phyloP scores from a whole-genome alignment of 30 jellyfish, hydroid and myxozoan species.

The Haliclystus octoradiatus region DNA sequence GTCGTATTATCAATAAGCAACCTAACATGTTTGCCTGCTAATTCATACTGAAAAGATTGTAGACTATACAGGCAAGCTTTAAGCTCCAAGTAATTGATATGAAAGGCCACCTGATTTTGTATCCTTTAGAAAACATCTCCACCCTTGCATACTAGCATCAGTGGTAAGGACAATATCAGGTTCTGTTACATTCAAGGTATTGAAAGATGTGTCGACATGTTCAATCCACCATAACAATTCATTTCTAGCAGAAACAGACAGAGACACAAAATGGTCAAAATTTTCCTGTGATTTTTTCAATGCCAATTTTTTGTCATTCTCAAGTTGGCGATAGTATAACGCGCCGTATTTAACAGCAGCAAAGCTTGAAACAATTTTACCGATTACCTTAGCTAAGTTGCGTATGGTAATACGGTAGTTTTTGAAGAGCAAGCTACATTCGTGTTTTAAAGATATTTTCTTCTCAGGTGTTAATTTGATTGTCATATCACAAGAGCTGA shows the following conservation, averaged over 20 bases:
- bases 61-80: slow-evolving; percentile 9
- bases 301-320: slow-evolving; percentile 12
- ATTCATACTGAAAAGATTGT: background rate
- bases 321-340: slow-evolving; percentile 22
- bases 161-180: slow-evolving; percentile 9
- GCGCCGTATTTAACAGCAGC: slow-evolving; percentile 34
- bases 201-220: background rate
- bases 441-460: slow-evolving; percentile 3
- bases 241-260: slow-evolving; percentile 3
- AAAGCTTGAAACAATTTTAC: slow-evolving; percentile 13
- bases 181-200: slow-evolving; percentile 5
- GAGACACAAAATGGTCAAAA: slow-evolving; percentile 9
- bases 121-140: slow-evolving; percentile 54
- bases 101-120: background rate
- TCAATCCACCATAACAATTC: slow-evolving; percentile 28
- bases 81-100: slow-evolving; percentile 31
- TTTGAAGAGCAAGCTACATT: background rate
- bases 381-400: slow-evolving; percentile 18
- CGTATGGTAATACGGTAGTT: slow-evolving; percentile 6
- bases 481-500: slow-evolving; percentile 20
- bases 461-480: slow-evolving; percentile 5
- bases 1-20: slow-evolving; percentile 18
- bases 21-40: slow-evolving; percentile 15
- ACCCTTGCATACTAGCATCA: slow-evolving; percentile 50
- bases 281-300: slow-evolving; percentile 18